A percentile compares a stretch with the other conserved stretches of the same genome.
Conservation (phyloP, 53 echinoderm and acorn worm species). For the Paracentrotus lividus region DNA sequence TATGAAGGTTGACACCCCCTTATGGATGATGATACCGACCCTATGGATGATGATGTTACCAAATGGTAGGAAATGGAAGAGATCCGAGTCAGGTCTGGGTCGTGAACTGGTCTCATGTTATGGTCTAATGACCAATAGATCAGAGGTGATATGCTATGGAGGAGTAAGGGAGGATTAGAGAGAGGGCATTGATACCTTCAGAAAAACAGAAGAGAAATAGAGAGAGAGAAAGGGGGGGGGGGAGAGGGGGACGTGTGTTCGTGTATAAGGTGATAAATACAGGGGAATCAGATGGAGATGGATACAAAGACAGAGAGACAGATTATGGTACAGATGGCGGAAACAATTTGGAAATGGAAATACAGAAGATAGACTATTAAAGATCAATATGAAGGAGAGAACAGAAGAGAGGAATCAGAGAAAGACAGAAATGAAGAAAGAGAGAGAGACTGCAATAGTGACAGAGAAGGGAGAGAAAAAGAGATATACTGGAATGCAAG, state of each 20-base stretch:
- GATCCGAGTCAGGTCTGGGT: conserved; percentile 62
- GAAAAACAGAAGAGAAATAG: background rate
- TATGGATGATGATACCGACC: conserved; percentile 35
- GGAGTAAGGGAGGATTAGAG: background rate
- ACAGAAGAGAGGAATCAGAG: background rate
- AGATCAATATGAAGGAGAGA: background rate
- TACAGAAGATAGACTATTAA: background rate
- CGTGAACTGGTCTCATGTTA: conserved; percentile 49
- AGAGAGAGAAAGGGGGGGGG: background rate
- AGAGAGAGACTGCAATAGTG: background rate
- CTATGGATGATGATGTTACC: conserved; percentile 57
- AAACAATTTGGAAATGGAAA: background rate
- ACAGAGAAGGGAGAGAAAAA: background rate
- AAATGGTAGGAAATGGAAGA: conserved; percentile 52
- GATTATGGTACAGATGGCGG: background rate
- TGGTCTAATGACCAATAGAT: conserved; percentile 49
- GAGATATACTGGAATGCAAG: background rate
- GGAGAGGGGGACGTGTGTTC: too few species aligned
- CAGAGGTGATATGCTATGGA: background rate
- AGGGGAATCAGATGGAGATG: background rate
- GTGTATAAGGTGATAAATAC: too few species aligned
- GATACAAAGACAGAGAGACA: background rate
- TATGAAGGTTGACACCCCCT: conserved; percentile 40
- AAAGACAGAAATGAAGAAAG: background rate
- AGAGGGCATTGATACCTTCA: conserved; percentile 6